Conservation (phyloP, 2,888 invertebrate species). For the Chloroclystis v-ata region DNA sequence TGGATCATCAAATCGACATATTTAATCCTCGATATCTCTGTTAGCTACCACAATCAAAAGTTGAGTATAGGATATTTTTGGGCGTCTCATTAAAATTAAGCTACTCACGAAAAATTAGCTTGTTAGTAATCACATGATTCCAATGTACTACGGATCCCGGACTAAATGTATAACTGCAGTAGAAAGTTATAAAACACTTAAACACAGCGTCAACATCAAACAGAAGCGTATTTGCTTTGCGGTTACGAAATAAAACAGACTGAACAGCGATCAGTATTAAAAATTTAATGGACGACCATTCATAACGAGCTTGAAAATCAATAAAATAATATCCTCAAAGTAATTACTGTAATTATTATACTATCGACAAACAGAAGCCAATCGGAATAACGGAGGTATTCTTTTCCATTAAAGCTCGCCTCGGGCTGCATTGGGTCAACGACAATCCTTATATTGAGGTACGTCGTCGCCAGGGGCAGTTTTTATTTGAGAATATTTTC, state of each 20-base stretch:
- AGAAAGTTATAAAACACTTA: not conserved
- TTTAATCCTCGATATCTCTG: too few relatives aligned
- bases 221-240: not conserved
- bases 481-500: slow-evolving; percentile 77
- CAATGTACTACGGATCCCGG: too few relatives aligned
- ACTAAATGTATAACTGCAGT: too few relatives aligned
- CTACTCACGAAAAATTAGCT: too few relatives aligned
- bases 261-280: slow-evolving; percentile 30
- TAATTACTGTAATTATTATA: slow-evolving; percentile 60
- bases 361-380: slow-evolving; percentile 65
- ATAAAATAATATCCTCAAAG: slow-evolving; percentile 47
- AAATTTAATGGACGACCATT: slow-evolving; percentile 30
- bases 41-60: too few relatives aligned
- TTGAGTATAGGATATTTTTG: too few relatives aligned
- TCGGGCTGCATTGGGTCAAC: slow-evolving; percentile 56
- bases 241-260: slow-evolving; percentile 19
- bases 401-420: slow-evolving; percentile 58
- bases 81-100: too few relatives aligned
- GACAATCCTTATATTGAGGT: slow-evolving; percentile 60
- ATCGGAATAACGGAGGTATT: slow-evolving; percentile 58
- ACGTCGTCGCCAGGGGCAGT: slow-evolving; percentile 57
- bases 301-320: slow-evolving; percentile 43
- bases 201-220: not conserved
- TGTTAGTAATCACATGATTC: too few relatives aligned
- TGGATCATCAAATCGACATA: too few relatives aligned